phyloP scores from a whole-genome alignment of 2,113 vertebrate genomes.

The Equus quagga region DNA sequence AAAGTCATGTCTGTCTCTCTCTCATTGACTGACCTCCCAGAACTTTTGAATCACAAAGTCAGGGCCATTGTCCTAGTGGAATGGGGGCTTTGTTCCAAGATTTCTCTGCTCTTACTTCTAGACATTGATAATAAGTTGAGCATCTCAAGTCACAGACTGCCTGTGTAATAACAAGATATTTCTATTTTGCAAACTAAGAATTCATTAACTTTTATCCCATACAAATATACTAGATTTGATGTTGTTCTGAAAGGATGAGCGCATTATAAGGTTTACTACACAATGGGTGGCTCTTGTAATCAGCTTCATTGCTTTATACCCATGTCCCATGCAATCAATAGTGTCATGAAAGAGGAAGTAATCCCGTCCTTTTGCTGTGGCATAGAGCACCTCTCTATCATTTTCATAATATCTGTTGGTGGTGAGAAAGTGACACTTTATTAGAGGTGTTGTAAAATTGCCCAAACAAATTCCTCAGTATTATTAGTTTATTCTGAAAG shows the following conservation, averaged over 20 bases:
- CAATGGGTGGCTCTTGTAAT: background rate
- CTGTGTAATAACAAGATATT: background rate
- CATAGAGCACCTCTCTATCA: background rate
- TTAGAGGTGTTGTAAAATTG: background rate
- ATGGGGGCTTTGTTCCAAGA: background rate
- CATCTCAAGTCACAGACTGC: background rate
- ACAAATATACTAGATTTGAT: background rate
- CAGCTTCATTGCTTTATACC: background rate
- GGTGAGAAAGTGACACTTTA: constrained; percentile 32
- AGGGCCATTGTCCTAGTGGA: background rate
- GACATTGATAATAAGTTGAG: background rate
- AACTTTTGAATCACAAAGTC: background rate
- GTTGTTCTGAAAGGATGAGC: background rate
- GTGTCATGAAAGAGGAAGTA: background rate
- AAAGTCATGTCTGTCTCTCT: background rate
- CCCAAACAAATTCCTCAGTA: background rate
- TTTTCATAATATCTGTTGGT: background rate
- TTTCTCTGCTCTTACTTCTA: background rate
- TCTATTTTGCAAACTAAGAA: constrained; percentile 32
- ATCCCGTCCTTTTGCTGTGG: constrained; percentile 17
- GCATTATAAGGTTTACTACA: background rate
- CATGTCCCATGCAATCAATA: background rate
- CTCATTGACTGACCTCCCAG: background rate
- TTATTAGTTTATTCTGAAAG: constrained; percentile 43
- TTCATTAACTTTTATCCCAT: background rate